phyloP scores from a whole-genome alignment of 2,797 vertebrate genomes.

The Xyrichtys novacula region DNA sequence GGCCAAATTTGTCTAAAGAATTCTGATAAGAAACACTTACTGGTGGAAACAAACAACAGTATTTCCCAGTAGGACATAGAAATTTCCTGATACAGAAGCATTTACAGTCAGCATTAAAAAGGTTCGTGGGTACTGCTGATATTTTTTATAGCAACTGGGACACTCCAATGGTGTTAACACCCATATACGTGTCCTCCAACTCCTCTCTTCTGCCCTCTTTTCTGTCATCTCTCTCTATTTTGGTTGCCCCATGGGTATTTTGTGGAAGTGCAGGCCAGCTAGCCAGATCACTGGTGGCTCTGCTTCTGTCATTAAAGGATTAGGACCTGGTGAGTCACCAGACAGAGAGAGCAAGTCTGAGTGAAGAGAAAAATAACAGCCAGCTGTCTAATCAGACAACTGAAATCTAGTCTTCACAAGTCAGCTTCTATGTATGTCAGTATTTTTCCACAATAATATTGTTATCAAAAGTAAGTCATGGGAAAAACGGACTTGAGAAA shows the following conservation, averaged over 20 bases:
- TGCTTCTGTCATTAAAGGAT: constrained; percentile 71
- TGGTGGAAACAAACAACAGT: too few species aligned
- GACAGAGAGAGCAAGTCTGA: constrained; percentile 51
- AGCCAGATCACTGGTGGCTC: constrained; percentile 56
- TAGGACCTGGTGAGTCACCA: constrained; percentile 63
- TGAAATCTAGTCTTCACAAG: neutral
- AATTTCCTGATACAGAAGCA: too few species aligned
- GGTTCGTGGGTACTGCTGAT: too few species aligned
- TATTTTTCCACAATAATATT: neutral
- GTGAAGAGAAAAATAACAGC: constrained; percentile 1
- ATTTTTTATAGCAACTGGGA: too few species aligned
- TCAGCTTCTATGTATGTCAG: neutral
- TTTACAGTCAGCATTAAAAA: too few species aligned
- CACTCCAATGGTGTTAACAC: too few species aligned
- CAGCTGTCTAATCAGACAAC: neutral
- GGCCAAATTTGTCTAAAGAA: too few species aligned
- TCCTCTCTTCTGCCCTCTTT: constrained; percentile 10
- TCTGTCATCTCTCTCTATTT: constrained; percentile 19
- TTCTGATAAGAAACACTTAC: too few species aligned
- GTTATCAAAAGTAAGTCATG: neutral
- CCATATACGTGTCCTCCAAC: constrained; percentile 5
- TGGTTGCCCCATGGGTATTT: constrained; percentile 31
- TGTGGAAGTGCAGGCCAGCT: constrained; percentile 48
- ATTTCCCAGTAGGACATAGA: too few species aligned
- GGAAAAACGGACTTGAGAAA: neutral